Conservation (phyloP, 2,113 vertebrate genomes). For the Hyperopisus bebe region DNA sequence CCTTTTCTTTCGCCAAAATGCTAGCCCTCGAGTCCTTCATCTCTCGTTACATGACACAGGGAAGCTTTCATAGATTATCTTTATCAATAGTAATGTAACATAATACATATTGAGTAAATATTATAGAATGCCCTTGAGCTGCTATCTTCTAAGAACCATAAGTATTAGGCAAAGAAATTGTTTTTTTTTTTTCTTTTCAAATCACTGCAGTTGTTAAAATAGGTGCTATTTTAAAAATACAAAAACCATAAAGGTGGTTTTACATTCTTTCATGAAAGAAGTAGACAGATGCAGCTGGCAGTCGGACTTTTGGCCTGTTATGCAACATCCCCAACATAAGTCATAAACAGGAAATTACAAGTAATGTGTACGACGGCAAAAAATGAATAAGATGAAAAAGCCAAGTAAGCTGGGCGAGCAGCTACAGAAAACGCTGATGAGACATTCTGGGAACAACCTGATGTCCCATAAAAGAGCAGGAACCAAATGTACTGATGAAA, state of each 20-base stretch:
- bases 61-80: neutral
- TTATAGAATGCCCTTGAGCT: neutral
- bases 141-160: neutral
- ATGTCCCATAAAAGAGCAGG: neutral
- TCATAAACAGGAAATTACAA: neutral
- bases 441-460: neutral
- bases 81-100: neutral
- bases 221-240: neutral
- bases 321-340: neutral
- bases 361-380: neutral
- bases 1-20: too few species aligned
- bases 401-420: neutral
- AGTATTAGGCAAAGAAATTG: neutral
- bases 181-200: neutral
- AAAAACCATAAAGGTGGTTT: neutral
- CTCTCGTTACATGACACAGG: neutral
- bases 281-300: neutral
- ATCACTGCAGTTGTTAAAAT: neutral
- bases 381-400: neutral
- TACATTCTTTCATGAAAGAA: neutral
- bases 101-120: neutral
- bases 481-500: neutral
- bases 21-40: too few species aligned
- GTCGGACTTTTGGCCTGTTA: neutral
- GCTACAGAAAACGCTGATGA: neutral